Evolutionary conservation across 2,113 vertebrate species (phyloP).

Genomic region (Rattus norvegicus): GRCr8 NC_086021.1:56612501-56613000

Average conservation of each 20-base stretch:
- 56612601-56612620: too few relatives aligned
- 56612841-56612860: neutral
- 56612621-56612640: too few relatives aligned
- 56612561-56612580: too few relatives aligned
- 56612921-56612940: neutral
- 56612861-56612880: too few relatives aligned
- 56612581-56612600: too few relatives aligned
- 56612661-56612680: too few relatives aligned
- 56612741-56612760: neutral
- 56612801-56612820: neutral
- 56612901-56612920: neutral
- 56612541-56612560: too few relatives aligned
- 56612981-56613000: neutral
- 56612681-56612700: neutral
- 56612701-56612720: neutral
- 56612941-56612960: neutral
- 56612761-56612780: neutral
- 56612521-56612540: too few relatives aligned
- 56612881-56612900: neutral
- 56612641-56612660: too few relatives aligned
- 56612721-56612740: neutral
- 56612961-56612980: neutral
- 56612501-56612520: too few relatives aligned
- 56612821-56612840: neutral
- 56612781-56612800: neutral